Evolutionary conservation across 2,888 invertebrate genomes (phyloP), one percentile per base, ranked within the genome.

Genomic region (Venustoraphidia nigricollis): DNA sequence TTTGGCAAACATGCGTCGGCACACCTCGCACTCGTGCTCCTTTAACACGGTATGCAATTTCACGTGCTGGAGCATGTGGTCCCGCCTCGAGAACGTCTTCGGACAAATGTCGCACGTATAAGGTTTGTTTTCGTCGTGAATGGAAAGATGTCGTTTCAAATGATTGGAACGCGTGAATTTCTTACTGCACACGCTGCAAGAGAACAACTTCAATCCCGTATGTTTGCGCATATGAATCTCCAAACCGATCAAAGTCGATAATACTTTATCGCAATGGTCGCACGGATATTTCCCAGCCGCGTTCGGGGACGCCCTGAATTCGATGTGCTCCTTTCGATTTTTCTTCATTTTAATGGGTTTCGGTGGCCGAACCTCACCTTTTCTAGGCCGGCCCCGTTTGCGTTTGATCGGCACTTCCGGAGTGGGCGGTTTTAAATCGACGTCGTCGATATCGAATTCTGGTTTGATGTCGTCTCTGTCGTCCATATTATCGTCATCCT

Each of bases 1-100:
- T 41, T 70, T 62, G 36, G 63, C 62, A 55, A 75, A 76, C 5
- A 67, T 64, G 50, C 69, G 68, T 44, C 66, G 60, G 52, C 75
- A 75, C 39, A 69, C 59, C 11, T 68, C 68, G 56, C 75, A 75
- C 37, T 63, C 62, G 53, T 64, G 67, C 34, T 63, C 62, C 14
- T 60, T 58, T 37, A 56, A 52, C 11, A 57, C 56, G 35, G 59
- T 57, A 51, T 63, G 63, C 41, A 64, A 47, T 52, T 63, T 64
- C 54, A 61, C 58, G 53, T 67, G 67, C 47, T 64, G 62, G 36
- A 58, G 55, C 43, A 67, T 55, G 53, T 66, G 66, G 50, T 67
- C 66, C 44, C 61, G 55, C 10, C 64, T 53, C 4, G 58, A 61
- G 52, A 71, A 71, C 11, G 62, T 57, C 55, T 69, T 70, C 9